Evolutionary conservation across 2,113 vertebrate genomes (phyloP), one percentile per base, ranked within the genome.

Genomic region (Hippocampus comes): DNA sequence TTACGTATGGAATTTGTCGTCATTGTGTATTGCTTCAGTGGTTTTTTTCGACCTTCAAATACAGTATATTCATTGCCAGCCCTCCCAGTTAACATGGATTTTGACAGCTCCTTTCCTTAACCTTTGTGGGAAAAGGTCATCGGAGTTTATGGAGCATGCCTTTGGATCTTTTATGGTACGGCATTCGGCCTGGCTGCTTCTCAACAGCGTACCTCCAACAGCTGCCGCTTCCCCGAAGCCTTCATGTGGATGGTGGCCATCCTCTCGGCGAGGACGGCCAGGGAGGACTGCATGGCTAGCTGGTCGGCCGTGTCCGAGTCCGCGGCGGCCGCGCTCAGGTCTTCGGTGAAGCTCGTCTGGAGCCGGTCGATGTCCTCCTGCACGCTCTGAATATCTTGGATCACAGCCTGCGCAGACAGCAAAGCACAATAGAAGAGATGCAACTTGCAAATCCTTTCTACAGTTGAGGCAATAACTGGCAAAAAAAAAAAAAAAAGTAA

Each of bases 221-320:
- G 90, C 70, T 98, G 97, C 5, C 93, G 87, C 76, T 95, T 98
- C 64, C 97, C 96, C 0, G 94, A 92, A 0, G 96, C 97, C 77
- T 98, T 98, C 95, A 97, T 98, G 78, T 91, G 93, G 88, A 99
- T 98, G 55, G 97, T 99, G 82, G 96, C 94, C 95, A 98, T 97
- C 18, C 97, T 85, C 78, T 99, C 95, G 0, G 94, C 96, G 69
- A 99, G 76, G 61, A 99, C 96, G 0, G 93, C 95, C 4, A 99
- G 95, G 0, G 96, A 97, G 60, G 97, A 97, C 81, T 95, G 96
- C 84, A 98, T 81, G 41, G 96, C 95, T 79, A 97, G 89, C 83
- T 94, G 96, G 74, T 98, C 94, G 0, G 92, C 94, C 0, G 93
- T 89, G 82, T 99, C 96, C 0, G 92, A 83, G 72, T 98, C 96